Percentiles rank a stretch among this genome's conserved stretches.
Evolutionary conservation across 2,113 vertebrate genomes (phyloP).

Genomic region (Todiramphus chloris): DNA sequence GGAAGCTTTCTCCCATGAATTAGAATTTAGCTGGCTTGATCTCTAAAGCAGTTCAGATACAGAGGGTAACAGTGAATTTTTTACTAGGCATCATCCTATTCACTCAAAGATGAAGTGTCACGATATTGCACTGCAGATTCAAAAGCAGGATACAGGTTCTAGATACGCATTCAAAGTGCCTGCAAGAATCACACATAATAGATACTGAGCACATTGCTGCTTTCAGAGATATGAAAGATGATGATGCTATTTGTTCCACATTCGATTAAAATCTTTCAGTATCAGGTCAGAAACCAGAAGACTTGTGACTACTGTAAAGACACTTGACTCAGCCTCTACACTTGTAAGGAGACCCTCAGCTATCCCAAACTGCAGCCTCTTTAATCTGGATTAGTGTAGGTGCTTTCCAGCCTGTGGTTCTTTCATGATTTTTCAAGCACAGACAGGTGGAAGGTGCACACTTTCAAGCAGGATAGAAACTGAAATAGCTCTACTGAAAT

Average conservation of each 20-base stretch:
- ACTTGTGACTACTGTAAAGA: background rate
- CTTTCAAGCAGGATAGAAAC: background rate
- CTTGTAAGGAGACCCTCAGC: background rate
- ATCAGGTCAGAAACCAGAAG: background rate
- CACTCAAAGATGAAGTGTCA: background rate
- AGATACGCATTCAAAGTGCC: background rate
- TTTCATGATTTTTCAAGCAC: background rate
- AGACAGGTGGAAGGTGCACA: background rate
- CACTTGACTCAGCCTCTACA: background rate
- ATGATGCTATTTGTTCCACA: background rate
- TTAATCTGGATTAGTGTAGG: background rate
- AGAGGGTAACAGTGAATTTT: background rate
- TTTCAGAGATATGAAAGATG: background rate
- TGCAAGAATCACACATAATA: background rate
- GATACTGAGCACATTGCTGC: background rate
- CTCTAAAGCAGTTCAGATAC: background rate
- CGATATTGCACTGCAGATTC: background rate
- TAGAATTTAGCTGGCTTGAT: background rate
- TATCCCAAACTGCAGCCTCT: background rate
- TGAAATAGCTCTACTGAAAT: background rate
- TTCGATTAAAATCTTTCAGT: background rate
- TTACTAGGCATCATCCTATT: background rate
- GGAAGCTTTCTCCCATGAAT: background rate
- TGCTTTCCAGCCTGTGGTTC: background rate
- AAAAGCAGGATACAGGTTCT: background rate